Conservation (phyloP, 2,797 vertebrate species). For the Manis javanica region DNA sequence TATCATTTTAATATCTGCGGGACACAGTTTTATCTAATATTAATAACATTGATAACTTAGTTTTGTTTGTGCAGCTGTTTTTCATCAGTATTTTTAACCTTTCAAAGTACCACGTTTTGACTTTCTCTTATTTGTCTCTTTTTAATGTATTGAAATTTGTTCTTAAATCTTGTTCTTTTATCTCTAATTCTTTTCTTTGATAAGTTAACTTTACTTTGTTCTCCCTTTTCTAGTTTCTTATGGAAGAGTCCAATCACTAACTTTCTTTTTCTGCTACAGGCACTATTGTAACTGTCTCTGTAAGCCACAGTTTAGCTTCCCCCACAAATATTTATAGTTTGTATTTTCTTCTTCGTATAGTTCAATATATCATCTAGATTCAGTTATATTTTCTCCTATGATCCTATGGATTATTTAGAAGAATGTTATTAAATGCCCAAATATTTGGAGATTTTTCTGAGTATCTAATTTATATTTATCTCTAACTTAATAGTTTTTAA, state of each 20-base stretch:
- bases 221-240: background rate
- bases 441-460: background rate
- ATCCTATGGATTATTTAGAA: background rate
- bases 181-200: background rate
- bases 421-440: background rate
- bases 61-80: background rate
- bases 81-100: background rate
- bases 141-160: background rate
- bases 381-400: background rate
- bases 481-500: background rate
- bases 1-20: background rate
- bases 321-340: background rate
- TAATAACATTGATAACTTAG: background rate
- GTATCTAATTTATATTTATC: background rate
- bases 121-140: background rate
- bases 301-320: background rate
- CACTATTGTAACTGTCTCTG: background rate
- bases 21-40: background rate
- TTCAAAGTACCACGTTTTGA: background rate
- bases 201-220: background rate
- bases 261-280: background rate
- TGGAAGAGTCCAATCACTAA: background rate
- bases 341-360: background rate
- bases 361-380: background rate
- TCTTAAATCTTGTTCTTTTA: background rate